A percentile compares a stretch with the other conserved stretches of the same genome.
phyloP scores from a whole-genome alignment of 2,113 vertebrate species.

The Poeciliopsis retropinna region DNA sequence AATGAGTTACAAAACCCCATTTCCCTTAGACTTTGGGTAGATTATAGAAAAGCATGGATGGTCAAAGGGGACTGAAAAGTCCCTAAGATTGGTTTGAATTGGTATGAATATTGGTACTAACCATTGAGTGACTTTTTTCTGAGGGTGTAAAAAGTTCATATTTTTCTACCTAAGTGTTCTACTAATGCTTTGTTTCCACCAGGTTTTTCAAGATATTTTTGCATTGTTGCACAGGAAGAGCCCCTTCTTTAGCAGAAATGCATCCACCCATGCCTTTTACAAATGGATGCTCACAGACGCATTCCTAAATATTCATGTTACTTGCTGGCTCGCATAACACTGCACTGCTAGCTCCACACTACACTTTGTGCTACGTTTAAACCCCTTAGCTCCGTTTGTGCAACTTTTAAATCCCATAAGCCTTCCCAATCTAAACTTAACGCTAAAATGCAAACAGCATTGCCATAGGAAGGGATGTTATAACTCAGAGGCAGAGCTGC shows the following conservation, averaged over 20 bases:
- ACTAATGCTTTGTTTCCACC: slow-evolving; percentile 12
- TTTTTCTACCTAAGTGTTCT: not conserved
- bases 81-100: not conserved
- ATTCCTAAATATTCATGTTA: slow-evolving; percentile 63
- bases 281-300: slow-evolving; percentile 53
- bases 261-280: slow-evolving; percentile 35
- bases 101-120: not conserved
- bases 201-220: slow-evolving; percentile 20
- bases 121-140: not conserved
- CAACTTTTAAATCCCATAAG: slow-evolving; percentile 52
- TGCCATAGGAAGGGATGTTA: not conserved
- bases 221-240: slow-evolving; percentile 40
- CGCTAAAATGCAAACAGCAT: slow-evolving; percentile 49
- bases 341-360: slow-evolving; percentile 2
- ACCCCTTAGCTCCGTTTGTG: slow-evolving; percentile 30
- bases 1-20: too few relatives aligned
- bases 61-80: not conserved
- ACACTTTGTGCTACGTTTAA: slow-evolving; percentile 12
- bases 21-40: too few relatives aligned
- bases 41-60: not conserved
- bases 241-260: slow-evolving; percentile 23
- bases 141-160: slow-evolving; percentile 1
- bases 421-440: slow-evolving; percentile 39
- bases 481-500: slow-evolving; percentile 16
- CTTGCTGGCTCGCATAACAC: slow-evolving; percentile 25